Evolutionary conservation across 2,113 vertebrate genomes (phyloP), one percentile per base, ranked within the genome.

Genomic region (Tyrannus savana): DNA sequence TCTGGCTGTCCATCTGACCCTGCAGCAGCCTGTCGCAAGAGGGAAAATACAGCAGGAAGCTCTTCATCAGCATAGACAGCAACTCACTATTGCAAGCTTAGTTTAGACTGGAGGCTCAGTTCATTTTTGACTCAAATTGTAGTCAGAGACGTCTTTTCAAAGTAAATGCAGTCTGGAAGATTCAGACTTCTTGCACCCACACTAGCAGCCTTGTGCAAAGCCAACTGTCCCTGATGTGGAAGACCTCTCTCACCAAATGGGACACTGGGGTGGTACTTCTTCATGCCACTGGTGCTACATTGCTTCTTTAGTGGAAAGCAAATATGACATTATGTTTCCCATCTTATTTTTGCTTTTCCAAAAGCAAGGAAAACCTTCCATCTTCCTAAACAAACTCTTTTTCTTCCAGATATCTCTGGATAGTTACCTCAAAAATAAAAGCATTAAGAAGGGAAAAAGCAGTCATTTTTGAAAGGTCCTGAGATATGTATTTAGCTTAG

Each of bases 151-250:
- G 1, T 12, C 31, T 79, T 49, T 50, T 49, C 50, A 55, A 80
- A 69, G 24, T 7, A 41, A 89, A 86, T 0, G 6, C 21, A 60
- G 2, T 42, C 67, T 69, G 53, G 58, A 91, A 68, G 39, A 41
- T 31, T 72, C 44, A 64, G 31, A 50, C 31, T 81, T 69, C 42
- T 67, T 81, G 22, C 0, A 1, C n/a, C 50, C 47, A 56, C 0
- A 0, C 28, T 44, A 66, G 33, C 6, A 82, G 17, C 17, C 14
- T 17, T 28, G 16, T 23, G 6, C 0, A 0, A 92, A 73, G 42
- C 7, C 64, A 81, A 1, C 14, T 47, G 50, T n/a, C 41, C 31
- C 0, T 5, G 7, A 49, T 1, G 1, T 69, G 63, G 23, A 60
- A 71, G 25, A 39, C 11, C 15, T 12, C 19, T 73, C 50, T 71